Evolutionary conservation across 2,888 invertebrate genomes (phyloP).

Genomic region (Frankliniella fusca): DNA sequence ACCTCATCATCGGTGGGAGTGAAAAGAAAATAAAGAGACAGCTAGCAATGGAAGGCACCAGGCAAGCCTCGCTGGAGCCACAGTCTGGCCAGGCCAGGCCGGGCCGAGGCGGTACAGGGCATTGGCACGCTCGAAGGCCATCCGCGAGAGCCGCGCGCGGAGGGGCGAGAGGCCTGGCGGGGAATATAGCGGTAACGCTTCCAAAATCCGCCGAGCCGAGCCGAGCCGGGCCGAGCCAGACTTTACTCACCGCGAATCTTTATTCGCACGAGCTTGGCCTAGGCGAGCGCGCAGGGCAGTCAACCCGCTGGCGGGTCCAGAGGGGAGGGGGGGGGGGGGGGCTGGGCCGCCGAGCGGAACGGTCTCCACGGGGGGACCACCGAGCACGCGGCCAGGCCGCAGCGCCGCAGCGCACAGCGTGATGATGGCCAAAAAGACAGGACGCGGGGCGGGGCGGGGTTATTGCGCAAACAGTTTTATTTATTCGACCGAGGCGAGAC

Average conservation of each 20-base stretch:
- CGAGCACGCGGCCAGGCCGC: background rate
- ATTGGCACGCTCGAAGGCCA: conserved; percentile 21
- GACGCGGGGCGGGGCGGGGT: too few relatives aligned
- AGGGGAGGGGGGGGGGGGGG: background rate
- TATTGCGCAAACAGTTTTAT: too few relatives aligned
- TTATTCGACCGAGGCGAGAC: too few relatives aligned
- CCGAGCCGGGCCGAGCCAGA: background rate
- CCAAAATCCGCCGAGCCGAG: background rate
- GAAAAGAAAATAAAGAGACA: background rate
- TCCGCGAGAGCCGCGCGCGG: background rate
- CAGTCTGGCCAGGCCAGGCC: background rate
- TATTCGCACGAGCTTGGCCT: too few relatives aligned
- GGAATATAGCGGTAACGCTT: background rate
- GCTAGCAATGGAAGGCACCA: background rate
- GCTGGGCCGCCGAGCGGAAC: background rate
- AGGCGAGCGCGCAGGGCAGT: too few relatives aligned
- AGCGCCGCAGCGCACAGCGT: background rate
- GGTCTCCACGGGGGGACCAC: background rate
- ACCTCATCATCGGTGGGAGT: background rate
- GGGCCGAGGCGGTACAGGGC: background rate
- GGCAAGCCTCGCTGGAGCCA: background rate
- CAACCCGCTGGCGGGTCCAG: too few relatives aligned
- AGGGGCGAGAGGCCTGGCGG: background rate
- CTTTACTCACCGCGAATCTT: background rate
- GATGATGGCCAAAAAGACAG: too few relatives aligned